Base-by-base conservation (phyloP, 2,888 invertebrate genomes). In the Hypercompe scribonia region DNA sequence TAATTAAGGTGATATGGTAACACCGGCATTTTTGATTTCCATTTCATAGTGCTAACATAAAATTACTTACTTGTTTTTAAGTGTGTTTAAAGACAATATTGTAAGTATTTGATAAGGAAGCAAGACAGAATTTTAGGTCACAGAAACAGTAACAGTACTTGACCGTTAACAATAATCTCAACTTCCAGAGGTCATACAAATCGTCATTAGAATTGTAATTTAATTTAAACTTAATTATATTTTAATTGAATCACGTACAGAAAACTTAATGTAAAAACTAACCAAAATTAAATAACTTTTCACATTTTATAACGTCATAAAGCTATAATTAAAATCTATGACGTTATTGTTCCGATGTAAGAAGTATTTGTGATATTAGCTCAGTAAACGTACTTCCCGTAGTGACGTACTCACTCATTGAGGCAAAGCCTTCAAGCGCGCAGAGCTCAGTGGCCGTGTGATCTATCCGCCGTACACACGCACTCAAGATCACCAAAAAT, bases 391-490 rank as follows among this genome's bases (percentile, higher is more conserved):
- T 93, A 95, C 93, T 95, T 95, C 93, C 95, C 95, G 92, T 88
- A 87, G 87, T 95, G 95, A 95, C 95, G 95, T 91, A 90, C 90
- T 84, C 91, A 84, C 90, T 87, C 93, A 94, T 94, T 94, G 90
- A 95, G 91, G 86, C 91, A 89, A 90, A 92, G 93, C 85, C 90
- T 88, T 86, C 84, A 88, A 88, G 90, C 91, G 93, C 91, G 90
- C 90, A 71, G 86, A 81, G 91, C 93, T 95, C 95, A 95, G 95
- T 95, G 93, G 88, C 90, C 81, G 90, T 89, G 94, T 95, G 94
- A 93, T 93, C 95, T 94, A 95, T 93, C 90, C 90, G 92, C 89
- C 84, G 94, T 90, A 90, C 92, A 95, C 94, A 95, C 95, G 95
- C 95, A 91, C 91, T 88, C 89, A 92, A 91, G 90, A 72, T 88